Percentiles rank a stretch among this genome's conserved stretches.
Conservation (phyloP, 2,113 vertebrate genomes). For the Myocastor coypus region DNA sequence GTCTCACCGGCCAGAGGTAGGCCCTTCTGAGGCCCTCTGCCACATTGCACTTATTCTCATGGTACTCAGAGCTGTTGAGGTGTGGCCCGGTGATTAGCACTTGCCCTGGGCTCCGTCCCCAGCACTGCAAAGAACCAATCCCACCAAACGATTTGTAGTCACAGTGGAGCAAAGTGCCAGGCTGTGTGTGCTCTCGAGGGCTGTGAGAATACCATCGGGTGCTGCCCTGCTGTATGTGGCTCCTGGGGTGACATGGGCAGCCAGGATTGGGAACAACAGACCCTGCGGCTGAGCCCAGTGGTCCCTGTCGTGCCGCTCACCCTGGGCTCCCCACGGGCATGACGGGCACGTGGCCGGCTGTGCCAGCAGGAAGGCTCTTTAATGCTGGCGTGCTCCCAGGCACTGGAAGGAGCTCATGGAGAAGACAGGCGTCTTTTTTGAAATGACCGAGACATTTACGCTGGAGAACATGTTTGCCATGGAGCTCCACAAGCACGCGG, state of each 20-base stretch:
- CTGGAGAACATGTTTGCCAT: slow-evolving; percentile 98
- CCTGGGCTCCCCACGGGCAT: not conserved
- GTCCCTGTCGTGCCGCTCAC: not conserved
- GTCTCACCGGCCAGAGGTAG: not conserved
- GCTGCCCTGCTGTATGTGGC: not conserved
- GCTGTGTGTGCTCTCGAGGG: too few relatives aligned
- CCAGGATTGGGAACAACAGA: too few relatives aligned
- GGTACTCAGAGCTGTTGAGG: not conserved
- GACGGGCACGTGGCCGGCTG: fast-evolving
- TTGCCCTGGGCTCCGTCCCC: too few relatives aligned
- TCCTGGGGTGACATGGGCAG: not conserved
- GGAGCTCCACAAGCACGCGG: slow-evolving; percentile 92
- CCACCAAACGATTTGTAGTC: not conserved
- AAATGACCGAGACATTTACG: slow-evolving; percentile 95
- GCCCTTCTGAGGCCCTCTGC: not conserved
- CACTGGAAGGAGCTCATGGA: slow-evolving; percentile 97
- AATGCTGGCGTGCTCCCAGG: slow-evolving; percentile 80
- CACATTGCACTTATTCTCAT: too few relatives aligned
- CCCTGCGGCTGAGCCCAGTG: too few relatives aligned
- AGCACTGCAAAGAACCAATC: not conserved
- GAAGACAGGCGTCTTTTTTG: slow-evolving; percentile 91
- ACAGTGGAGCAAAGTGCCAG: not conserved
- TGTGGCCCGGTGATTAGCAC: not conserved
- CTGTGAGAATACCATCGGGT: not conserved
- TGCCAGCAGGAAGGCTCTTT: fast-evolving